Conservation (phyloP, 2,797 vertebrate species). For the Hozukius guyotensis region DNA sequence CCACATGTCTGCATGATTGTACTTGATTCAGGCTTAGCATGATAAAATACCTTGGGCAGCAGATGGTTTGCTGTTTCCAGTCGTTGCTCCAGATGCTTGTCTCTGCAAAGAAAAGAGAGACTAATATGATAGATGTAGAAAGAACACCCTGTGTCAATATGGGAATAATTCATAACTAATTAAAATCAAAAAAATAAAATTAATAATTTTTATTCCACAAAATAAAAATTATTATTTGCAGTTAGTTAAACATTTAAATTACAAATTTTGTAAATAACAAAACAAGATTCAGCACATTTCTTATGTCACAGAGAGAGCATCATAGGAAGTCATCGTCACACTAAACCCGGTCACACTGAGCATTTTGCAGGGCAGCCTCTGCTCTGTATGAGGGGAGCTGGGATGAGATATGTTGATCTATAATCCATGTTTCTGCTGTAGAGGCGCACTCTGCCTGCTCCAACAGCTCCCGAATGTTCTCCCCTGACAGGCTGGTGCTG, state of each 20-base stretch:
- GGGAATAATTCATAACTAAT: neutral
- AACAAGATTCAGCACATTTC: neutral
- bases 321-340: neutral
- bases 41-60: slow-evolving; percentile 85
- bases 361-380: neutral
- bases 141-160: neutral
- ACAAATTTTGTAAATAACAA: neutral
- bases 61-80: slow-evolving; percentile 89
- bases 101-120: slow-evolving; percentile 76
- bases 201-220: neutral
- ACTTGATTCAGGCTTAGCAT: neutral
- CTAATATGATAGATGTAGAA: neutral
- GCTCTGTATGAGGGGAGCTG: slow-evolving; percentile 2
- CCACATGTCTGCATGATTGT: neutral
- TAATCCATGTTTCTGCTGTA: slow-evolving; percentile 49
- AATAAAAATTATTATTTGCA: too few species aligned
- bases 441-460: slow-evolving; percentile 10
- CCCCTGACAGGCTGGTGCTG: slow-evolving; percentile 1
- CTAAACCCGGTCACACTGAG: neutral
- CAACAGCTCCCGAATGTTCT: slow-evolving; percentile 4
- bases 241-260: neutral
- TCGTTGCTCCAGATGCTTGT: slow-evolving; percentile 87
- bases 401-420: slow-evolving; percentile 13
- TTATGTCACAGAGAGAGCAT: neutral
- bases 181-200: neutral